phyloP scores from a whole-genome alignment of 2,888 invertebrate genomes.

The Tetragonula carbonaria region DNA sequence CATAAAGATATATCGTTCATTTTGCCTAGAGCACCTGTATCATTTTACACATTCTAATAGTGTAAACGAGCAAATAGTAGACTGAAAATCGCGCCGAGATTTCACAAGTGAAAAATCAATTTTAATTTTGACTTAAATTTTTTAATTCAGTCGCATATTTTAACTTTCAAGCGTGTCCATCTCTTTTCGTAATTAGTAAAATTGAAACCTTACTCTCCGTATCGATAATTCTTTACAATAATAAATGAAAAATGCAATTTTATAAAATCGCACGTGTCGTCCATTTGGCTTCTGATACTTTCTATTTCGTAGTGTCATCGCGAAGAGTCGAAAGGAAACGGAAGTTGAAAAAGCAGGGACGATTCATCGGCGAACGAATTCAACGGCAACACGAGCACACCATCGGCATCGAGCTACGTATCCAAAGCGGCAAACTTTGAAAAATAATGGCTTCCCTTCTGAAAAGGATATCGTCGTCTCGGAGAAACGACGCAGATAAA shows the following conservation, averaged over 20 bases:
- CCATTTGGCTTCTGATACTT: neutral
- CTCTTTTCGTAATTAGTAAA: too few relatives aligned
- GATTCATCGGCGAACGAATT: neutral
- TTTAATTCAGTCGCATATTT: too few relatives aligned
- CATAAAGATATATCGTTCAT: neutral
- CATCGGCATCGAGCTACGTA: conserved; percentile 37
- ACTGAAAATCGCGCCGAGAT: too few relatives aligned
- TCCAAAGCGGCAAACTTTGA: conserved; percentile 45
- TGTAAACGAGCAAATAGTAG: too few relatives aligned
- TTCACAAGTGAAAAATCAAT: too few relatives aligned
- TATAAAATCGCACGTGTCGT: neutral
- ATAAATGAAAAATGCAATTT: too few relatives aligned
- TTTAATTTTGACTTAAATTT: too few relatives aligned
- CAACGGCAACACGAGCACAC: conserved; percentile 13
- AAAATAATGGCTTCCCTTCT: conserved; percentile 48
- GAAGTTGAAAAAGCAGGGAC: neutral
- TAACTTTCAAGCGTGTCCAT: too few relatives aligned
- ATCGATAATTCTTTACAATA: too few relatives aligned
- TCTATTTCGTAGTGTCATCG: neutral
- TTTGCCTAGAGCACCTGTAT: too few relatives aligned
- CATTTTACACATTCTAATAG: too few relatives aligned
- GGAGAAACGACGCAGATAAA: conserved; percentile 25
- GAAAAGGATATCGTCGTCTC: conserved; percentile 18
- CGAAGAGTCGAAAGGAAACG: neutral
- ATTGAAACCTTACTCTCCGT: too few relatives aligned